These are phyloP conservation scores for Lucilia cuprina DNA, from an alignment of 1,140 invertebrate genomes.

Conservation along the genomic window DNA sequence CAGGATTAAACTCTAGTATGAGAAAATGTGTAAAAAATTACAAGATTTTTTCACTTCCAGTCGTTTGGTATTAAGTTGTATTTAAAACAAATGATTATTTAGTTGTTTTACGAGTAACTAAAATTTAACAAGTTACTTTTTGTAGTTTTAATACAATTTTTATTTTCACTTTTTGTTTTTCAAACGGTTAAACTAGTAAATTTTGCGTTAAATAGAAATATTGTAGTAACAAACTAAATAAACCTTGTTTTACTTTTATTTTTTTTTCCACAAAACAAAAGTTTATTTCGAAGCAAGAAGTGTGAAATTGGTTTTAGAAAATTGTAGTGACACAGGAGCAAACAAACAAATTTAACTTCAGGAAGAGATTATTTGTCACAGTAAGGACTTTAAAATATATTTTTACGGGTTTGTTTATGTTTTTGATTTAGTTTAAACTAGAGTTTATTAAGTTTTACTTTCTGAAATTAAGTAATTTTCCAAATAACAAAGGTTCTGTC, in stretches of 20 bases:
- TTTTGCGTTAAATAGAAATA: not conserved
- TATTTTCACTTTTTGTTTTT: not conserved
- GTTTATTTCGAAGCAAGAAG: not conserved
- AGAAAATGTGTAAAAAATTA: no score
- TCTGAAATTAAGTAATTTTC: no score
- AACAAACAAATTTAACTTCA: not conserved
- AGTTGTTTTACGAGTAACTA: not conserved
- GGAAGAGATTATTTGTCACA: no score
- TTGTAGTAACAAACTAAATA: not conserved
- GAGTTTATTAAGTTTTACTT: no score
- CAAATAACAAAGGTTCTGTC: no score
- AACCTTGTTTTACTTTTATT: not conserved
- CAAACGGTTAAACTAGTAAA: not conserved
- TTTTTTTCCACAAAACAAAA: not conserved
- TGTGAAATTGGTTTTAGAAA: not conserved
- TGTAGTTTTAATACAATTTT: not conserved
- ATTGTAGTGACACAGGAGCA: not conserved
- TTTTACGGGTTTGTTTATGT: no score
- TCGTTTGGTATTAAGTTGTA: not conserved
- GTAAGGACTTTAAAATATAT: no score
- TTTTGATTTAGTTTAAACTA: no score
- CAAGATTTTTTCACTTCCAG: not conserved
- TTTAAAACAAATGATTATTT: not conserved
- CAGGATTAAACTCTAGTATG: not conserved
- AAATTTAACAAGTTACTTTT: not conserved